Evolutionary conservation across 1,140 invertebrate species (phyloP), one percentile per base, ranked within the genome.

Genomic region (Drosophila obscura): DNA sequence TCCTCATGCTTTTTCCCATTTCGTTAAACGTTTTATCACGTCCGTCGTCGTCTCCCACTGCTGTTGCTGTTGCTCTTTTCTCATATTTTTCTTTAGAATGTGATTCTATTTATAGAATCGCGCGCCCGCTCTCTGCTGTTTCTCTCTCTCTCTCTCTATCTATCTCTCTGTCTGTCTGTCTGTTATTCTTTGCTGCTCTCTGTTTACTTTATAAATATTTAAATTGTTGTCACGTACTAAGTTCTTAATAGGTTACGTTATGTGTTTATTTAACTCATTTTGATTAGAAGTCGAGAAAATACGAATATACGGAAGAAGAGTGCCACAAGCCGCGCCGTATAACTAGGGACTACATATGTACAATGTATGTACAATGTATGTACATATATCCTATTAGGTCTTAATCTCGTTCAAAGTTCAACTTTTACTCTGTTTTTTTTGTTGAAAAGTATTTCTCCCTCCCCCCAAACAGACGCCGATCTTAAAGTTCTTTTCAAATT

Each of bases 191-290:
- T 50, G 16, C 35, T 51, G 57, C 77, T 90, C 85, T 80, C 84
- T 89, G 77, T 89, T 87, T 88, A 88, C 83, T 89, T 88, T 88
- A 87, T 83, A 88, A 88, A 83, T 87, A 87, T 87, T 87, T 83
- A 87, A 87, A 87, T 87, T 87, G 83, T 90, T 85, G 85, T 90
- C 85, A 90, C 85, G 85, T 90, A 90, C 81, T 71, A 90, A 85
- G 81, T 90, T 90, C 87, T 90, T 85, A 90, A 90, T 90, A 90
- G 81, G 85, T 90, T 90, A 90, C 85, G 87, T 90, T 90, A 90
- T 87, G 83, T 87, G 83, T 88, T 88, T 88, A 87, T 89, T 87
- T 87, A 87, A 87, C 83, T 87, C 83, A 87, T 87, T 87, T 87
- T 88, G 83, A 88, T 87, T 87, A 87, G 80, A 78, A 69, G 62